A percentile compares a stretch with the other conserved stretches of the same genome.
Conservation (phyloP, 2,888 invertebrate genomes). For the Fragum whitleyi region DNA sequence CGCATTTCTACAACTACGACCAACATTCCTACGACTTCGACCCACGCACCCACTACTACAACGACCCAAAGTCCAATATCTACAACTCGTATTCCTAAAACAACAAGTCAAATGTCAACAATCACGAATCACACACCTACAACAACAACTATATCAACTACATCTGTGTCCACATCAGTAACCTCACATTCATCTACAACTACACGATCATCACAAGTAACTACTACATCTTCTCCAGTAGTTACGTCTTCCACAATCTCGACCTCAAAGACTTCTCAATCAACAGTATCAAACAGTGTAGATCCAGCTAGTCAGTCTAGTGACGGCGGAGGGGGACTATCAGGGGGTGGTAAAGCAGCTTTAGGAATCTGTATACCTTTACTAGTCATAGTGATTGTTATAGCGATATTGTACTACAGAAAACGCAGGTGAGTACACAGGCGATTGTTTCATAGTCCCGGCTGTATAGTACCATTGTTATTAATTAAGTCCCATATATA, state of each 20-base stretch:
- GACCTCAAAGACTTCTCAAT: background rate
- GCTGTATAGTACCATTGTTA: too few relatives aligned
- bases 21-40: background rate
- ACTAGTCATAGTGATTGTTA: slow-evolving; percentile 13
- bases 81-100: background rate
- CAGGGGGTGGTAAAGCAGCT: slow-evolving; percentile 46
- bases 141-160: background rate
- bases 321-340: slow-evolving; percentile 24
- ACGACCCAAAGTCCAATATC: background rate
- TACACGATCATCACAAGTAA: background rate
- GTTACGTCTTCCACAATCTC: background rate
- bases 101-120: background rate
- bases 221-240: background rate
- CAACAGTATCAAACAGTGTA: background rate
- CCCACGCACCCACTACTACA: background rate
- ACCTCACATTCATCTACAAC: background rate
- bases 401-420: slow-evolving; percentile 22
- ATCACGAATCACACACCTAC: background rate
- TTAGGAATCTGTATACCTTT: slow-evolving; percentile 57
- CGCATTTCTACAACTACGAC: background rate
- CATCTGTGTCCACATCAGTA: background rate
- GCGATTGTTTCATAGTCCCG: too few relatives aligned
- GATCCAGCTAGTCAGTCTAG: background rate
- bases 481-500: too few relatives aligned
- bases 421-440: slow-evolving; percentile 46